phyloP scores from a whole-genome alignment of 2,113 vertebrate genomes.

The Eupsittula cactorum region DNA sequence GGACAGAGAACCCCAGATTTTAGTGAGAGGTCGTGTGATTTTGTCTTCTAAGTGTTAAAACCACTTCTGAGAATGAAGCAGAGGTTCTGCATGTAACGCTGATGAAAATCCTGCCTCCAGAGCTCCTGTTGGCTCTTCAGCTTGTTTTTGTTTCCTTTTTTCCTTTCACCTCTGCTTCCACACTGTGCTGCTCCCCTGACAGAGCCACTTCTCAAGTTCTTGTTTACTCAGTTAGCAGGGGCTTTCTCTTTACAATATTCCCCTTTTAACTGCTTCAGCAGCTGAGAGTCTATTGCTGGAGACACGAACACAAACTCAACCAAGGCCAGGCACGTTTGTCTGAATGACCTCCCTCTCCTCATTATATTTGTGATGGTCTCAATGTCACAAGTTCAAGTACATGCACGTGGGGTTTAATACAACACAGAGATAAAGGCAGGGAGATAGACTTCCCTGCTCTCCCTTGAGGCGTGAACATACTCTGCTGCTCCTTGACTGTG shows the following conservation, averaged over 20 bases:
- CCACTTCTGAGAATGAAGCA: neutral
- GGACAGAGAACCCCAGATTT: neutral
- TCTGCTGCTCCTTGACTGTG: neutral
- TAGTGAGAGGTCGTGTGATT: neutral
- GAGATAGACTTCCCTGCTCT: neutral
- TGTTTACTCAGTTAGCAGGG: conserved; percentile 30
- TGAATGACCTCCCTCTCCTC: conserved; percentile 28
- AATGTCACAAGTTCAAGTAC: conserved; percentile 38
- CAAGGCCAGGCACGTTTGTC: neutral
- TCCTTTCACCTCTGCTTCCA: conserved; percentile 7
- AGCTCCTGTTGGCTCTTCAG: conserved; percentile 8
- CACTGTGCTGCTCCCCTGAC: neutral
- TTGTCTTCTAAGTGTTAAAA: neutral
- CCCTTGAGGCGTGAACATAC: neutral
- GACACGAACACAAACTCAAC: neutral
- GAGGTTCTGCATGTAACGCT: neutral
- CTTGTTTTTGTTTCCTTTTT: conserved; percentile 7
- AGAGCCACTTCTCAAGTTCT: conserved; percentile 20
- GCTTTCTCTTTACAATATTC: neutral
- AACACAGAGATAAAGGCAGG: neutral
- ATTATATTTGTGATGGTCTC: neutral
- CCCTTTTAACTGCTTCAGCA: neutral
- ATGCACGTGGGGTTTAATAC: neutral
- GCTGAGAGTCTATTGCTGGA: neutral
- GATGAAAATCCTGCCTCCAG: neutral